phyloP scores from a whole-genome alignment of 2,888 invertebrate genomes.

The Rhagium mordax region DNA sequence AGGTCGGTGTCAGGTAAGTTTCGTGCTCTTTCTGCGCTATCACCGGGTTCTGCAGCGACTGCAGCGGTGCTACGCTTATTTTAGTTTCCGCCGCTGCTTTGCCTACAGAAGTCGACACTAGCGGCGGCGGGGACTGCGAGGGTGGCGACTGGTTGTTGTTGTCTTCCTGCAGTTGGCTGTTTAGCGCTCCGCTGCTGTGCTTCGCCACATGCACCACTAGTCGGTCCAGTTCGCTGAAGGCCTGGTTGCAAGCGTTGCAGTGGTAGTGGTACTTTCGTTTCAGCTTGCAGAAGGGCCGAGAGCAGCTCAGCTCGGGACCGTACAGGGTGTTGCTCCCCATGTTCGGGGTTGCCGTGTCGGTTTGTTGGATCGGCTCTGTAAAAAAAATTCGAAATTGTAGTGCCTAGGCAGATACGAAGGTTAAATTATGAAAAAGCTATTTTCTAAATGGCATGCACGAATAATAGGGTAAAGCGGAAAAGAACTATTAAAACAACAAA shows the following conservation, averaged over 20 bases:
- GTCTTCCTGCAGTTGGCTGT: conserved; percentile 68
- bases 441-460: background rate
- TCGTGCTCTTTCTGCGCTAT: conserved; percentile 46
- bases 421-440: background rate
- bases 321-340: conserved; percentile 72
- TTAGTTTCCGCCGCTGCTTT: conserved; percentile 58
- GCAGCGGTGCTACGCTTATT: conserved; percentile 68
- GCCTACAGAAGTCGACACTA: conserved; percentile 60
- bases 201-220: conserved; percentile 81
- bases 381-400: conserved; percentile 12
- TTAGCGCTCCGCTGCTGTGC: conserved; percentile 76
- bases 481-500: background rate
- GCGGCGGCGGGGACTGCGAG: conserved; percentile 48
- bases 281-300: conserved; percentile 85
- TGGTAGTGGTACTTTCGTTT: conserved; percentile 86
- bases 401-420: background rate
- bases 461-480: background rate
- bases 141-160: conserved; percentile 61
- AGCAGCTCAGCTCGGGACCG: conserved; percentile 79
- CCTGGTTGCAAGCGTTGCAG: conserved; percentile 86
- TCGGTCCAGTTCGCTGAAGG: conserved; percentile 81
- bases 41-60: conserved; percentile 65
- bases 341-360: conserved; percentile 29
- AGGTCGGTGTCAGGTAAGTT: conserved; percentile 64
- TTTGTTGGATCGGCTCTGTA: conserved; percentile 45